Evolutionary conservation across 2,888 invertebrate genomes (phyloP), one percentile per base, ranked within the genome.

Genomic region (Lampropteryx suffumata): DNA sequence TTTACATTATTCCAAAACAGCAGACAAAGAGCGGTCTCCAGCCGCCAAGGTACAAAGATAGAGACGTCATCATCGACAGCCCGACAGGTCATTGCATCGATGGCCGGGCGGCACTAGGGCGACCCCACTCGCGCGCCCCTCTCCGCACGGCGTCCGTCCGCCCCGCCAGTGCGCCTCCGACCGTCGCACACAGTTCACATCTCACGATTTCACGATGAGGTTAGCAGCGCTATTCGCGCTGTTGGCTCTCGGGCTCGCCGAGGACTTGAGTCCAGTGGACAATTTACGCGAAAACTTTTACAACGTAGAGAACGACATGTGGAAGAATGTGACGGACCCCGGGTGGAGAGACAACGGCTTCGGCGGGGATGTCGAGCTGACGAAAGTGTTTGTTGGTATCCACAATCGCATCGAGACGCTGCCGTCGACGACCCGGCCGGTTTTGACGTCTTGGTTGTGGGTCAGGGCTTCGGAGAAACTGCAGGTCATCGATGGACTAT

Each of bases 401-500:
- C 92, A 92, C 55, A 90, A 92, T 55, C 72, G 75, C 13, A 64
- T 94, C 12, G 88, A 92, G 42, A 57, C 67, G 30, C 63, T 84
- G 35, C 81, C 82, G 40, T 62, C 62, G 44, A 55, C 74, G 24
- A 75, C 74, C 40, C 69, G 81, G 17, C 74, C 81, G 8, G 67
- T 75, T 17, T 51, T 84, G 17, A 63, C 72, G 17, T 71, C 92
- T 4, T 94, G 94, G 92, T 79, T 93, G 54, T 95, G 95, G 94
- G 90, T 85, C 27, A 85, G 92, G 45, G 86, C 93, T 1, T 88
- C 92, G 50, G 87, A 91, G 26, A 93, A 94, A 70, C 73, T 95
- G 64, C 83, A 91, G 35, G 81, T 91, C 11, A 87, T 96, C 24
- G 92, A 94, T 55, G 92, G 92, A 0, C 76, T 95, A 43, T 96